These are phyloP conservation scores for Petrocephalus schoutedeni DNA, from an alignment of 2,797 vertebrate genomes.

Conservation along the genomic window DNA sequence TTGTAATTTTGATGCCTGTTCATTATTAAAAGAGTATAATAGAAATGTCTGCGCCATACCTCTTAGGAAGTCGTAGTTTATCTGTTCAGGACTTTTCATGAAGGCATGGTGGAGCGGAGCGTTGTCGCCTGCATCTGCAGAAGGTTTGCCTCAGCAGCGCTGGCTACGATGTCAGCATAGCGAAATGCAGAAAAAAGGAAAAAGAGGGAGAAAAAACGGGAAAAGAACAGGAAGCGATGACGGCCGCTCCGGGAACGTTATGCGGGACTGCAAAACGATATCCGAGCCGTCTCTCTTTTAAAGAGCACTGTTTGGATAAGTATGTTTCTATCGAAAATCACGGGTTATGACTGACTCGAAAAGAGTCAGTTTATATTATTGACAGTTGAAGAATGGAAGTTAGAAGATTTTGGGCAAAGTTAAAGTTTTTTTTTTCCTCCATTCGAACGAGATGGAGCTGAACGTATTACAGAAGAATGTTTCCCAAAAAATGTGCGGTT, in stretches of 20 bases:
- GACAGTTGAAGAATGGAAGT: background rate
- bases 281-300: background rate
- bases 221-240: constrained; percentile 17
- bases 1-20: background rate
- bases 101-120: background rate
- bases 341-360: background rate
- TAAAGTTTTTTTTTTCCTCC: too few species aligned
- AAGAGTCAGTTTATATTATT: background rate
- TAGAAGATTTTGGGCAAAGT: background rate
- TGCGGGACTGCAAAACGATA: background rate
- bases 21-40: background rate
- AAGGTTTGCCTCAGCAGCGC: background rate
- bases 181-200: background rate
- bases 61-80: background rate
- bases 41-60: background rate
- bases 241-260: background rate
- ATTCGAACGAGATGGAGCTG: too few species aligned
- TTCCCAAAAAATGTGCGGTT: background rate
- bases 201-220: background rate
- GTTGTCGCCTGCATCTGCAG: background rate
- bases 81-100: background rate
- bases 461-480: too few species aligned
- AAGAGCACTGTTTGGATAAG: background rate
- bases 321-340: background rate
- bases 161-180: background rate